phyloP scores from a whole-genome alignment of 1,140 invertebrate genomes.

The Eriosoma lanigerum region DNA sequence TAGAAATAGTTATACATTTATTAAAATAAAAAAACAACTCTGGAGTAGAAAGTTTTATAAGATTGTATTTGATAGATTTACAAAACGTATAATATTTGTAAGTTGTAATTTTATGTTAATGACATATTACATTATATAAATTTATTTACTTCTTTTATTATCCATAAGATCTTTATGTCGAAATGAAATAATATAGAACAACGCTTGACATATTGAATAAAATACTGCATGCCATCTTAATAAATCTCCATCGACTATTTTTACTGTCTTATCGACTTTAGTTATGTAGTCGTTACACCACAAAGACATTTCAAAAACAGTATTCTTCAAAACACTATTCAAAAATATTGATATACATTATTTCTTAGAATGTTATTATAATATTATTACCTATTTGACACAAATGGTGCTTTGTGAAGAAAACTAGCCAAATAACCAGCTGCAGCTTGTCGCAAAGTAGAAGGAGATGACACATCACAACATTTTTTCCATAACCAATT shows the following conservation, averaged over 20 bases:
- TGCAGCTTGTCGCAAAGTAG: constrained; percentile 69
- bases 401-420: constrained; percentile 69
- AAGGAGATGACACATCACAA: constrained; percentile 66
- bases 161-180: constrained; percentile 79
- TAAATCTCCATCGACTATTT: constrained; percentile 60
- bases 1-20: constrained; percentile 53
- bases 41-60: too few relatives aligned
- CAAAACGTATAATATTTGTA: too few relatives aligned
- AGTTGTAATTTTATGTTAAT: too few relatives aligned
- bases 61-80: too few relatives aligned
- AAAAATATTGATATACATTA: constrained; percentile 56
- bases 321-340: constrained; percentile 67
- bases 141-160: constrained; percentile 70
- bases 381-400: constrained; percentile 66
- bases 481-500: constrained; percentile 75
- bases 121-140: too few relatives aligned
- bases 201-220: constrained; percentile 83
- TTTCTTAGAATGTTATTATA: constrained; percentile 53
- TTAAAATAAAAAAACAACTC: too few relatives aligned
- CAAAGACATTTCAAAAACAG: constrained; percentile 66
- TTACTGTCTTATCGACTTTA: constrained; percentile 62
- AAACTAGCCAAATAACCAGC: constrained; percentile 77
- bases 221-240: constrained; percentile 78
- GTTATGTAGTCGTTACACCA: constrained; percentile 79
- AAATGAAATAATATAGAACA: constrained; percentile 89